Conservation (phyloP, 1,140 invertebrate genomes). For the Bombus difficillimus region DNA sequence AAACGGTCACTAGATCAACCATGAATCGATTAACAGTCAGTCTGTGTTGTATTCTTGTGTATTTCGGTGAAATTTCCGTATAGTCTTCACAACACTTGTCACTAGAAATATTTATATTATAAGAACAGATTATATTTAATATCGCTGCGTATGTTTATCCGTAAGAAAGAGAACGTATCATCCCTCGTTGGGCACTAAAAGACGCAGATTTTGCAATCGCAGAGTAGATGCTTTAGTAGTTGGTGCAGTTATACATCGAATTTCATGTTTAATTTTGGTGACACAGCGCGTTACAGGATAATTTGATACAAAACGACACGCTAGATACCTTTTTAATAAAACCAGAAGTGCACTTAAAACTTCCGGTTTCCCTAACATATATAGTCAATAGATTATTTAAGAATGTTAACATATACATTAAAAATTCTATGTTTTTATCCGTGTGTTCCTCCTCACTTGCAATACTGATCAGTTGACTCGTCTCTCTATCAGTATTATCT, state of each 20-base stretch:
- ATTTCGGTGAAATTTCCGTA: background rate
- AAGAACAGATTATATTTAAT: background rate
- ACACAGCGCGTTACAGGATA: background rate
- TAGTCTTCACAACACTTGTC: background rate
- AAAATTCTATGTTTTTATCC: no score
- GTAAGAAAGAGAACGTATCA: background rate
- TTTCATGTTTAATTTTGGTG: constrained; percentile 30
- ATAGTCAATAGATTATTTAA: no score
- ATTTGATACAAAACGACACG: constrained; percentile 23
- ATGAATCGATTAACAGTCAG: background rate
- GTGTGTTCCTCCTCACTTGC: no score
- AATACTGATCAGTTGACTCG: no score
- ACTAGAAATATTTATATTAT: background rate
- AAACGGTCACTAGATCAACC: no score
- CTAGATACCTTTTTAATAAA: no score
- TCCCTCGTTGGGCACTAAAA: background rate
- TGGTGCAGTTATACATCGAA: constrained; percentile 4
- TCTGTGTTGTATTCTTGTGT: background rate
- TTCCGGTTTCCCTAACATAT: no score
- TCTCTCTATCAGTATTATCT: no score
- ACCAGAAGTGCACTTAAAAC: no score
- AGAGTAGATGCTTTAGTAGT: background rate
- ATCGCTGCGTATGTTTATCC: background rate
- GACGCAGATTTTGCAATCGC: background rate
- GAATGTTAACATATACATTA: no score